phyloP scores from a whole-genome alignment of 2,113 vertebrate genomes.

The Anolis sagrei region DNA sequence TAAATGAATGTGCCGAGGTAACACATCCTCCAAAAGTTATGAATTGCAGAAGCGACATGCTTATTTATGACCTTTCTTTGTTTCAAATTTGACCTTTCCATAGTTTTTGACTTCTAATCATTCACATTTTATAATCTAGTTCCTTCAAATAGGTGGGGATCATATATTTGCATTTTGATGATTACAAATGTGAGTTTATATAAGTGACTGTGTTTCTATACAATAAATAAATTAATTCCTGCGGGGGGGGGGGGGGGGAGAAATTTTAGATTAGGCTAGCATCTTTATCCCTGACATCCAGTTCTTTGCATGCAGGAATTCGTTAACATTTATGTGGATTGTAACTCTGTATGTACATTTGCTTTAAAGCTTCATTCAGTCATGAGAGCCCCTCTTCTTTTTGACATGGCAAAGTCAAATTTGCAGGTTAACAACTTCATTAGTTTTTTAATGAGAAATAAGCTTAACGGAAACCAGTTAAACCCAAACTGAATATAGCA shows the following conservation, averaged over 20 bases:
- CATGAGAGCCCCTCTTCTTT: neutral
- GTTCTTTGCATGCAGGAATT: neutral
- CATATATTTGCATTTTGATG: neutral
- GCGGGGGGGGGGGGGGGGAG: too few relatives aligned
- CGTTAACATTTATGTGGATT: too few relatives aligned
- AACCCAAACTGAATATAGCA: neutral
- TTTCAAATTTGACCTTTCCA: neutral
- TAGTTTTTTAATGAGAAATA: neutral
- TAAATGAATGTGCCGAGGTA: neutral
- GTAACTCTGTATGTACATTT: too few relatives aligned
- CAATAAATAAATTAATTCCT: neutral
- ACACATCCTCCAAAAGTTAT: neutral
- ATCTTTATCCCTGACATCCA: neutral
- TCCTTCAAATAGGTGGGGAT: neutral
- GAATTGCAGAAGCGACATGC: neutral
- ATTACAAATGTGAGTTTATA: neutral
- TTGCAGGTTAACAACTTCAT: neutral
- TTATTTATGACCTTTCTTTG: conserved; percentile 14
- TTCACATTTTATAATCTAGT: neutral
- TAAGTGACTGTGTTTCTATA: neutral
- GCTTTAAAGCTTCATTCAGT: neutral
- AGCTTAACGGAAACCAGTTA: neutral
- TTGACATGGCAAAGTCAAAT: neutral
- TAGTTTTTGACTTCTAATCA: neutral
- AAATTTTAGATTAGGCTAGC: neutral